Evolutionary conservation across 37 sponge, comb jelly and placozoan species (phyloP), one percentile per base, ranked within the genome.

Genomic region (Haliclona indistincta): DNA sequence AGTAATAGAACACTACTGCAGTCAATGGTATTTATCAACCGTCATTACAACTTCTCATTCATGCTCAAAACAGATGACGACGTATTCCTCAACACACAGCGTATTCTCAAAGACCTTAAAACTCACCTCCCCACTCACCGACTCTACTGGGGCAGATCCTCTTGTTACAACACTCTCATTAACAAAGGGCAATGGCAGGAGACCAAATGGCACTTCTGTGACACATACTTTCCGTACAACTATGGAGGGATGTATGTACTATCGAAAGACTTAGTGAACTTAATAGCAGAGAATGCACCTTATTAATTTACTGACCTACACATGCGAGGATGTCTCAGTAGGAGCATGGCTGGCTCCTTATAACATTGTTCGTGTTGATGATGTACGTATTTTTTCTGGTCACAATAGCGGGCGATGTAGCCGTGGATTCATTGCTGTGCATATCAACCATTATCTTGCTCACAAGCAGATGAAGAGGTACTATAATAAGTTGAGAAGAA

Each of bases 41-140:
- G 56, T 8, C 1, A 39, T 30, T 33, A 54, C 20, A 29, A 66
- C 28, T 81, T 62, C 42, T 8, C 7, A 7, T 87, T 75, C 38
- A 36, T 87, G n/a, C 47, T 87, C 35, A 87, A 87, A 41, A 70
- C 82, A 54, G 88, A 87, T 62, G 88, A 87, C 37, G 88, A 87
- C 56, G 81, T 63, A 28, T 87, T 76, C 39, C 54, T 78, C 0
- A 30, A 81, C 35, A 34, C 60, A 1, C 43, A 7, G 34, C 22
- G 13, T 4, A 30, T 87, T 3, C 32, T 52, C 0, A 3, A 28
- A 2, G 82, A 74, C 34, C 73, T 87, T 17, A 15, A 34, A 20
- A 5, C 38, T 17, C 22, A 47, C 8, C 29, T 65, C 17, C 20
- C 34, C 51, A 56, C 23, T 2, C 54, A 53, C 19, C 26, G 77